These are phyloP conservation scores for Apodemus agrarius DNA, from an alignment of 2,797 vertebrate species.

Conservation along the genomic window DNA sequence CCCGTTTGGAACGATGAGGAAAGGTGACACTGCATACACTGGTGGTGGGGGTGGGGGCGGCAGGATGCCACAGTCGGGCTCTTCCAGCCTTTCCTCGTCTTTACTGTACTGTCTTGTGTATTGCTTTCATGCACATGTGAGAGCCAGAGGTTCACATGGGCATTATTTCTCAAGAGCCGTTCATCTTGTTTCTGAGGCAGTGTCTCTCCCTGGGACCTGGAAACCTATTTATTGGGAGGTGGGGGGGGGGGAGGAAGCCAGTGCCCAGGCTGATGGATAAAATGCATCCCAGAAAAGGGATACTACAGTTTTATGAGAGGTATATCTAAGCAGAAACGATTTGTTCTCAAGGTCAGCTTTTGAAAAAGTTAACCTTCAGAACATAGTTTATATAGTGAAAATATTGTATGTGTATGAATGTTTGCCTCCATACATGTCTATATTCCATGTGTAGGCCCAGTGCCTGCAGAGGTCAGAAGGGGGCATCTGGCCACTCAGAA, in stretches of 20 bases:
- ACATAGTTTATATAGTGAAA: slow-evolving; percentile 9
- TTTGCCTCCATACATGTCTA: not conserved
- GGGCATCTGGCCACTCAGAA: not conserved
- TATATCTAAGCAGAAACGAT: slow-evolving; percentile 1
- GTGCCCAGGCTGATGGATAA: not conserved
- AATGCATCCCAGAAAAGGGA: slow-evolving; percentile 37
- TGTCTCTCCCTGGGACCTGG: not conserved
- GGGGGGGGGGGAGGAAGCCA: not conserved
- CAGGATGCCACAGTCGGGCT: not conserved
- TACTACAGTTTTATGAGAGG: not conserved
- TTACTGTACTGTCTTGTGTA: not conserved
- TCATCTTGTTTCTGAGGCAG: not conserved
- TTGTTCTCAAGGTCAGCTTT: not conserved
- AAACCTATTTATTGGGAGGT: not conserved
- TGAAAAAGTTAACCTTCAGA: slow-evolving; percentile 30
- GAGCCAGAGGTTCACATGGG: not conserved
- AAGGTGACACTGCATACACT: not conserved
- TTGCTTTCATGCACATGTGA: not conserved
- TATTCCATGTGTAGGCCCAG: not conserved
- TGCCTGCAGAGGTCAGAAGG: not conserved
- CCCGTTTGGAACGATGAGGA: not conserved
- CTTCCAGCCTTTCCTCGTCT: not conserved
- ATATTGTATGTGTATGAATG: not conserved
- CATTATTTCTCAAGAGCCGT: not conserved
- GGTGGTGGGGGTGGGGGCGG: not conserved